Evolutionary conservation across 2,113 vertebrate species (phyloP).

Genomic region (Planiliza haematocheilus): DNA sequence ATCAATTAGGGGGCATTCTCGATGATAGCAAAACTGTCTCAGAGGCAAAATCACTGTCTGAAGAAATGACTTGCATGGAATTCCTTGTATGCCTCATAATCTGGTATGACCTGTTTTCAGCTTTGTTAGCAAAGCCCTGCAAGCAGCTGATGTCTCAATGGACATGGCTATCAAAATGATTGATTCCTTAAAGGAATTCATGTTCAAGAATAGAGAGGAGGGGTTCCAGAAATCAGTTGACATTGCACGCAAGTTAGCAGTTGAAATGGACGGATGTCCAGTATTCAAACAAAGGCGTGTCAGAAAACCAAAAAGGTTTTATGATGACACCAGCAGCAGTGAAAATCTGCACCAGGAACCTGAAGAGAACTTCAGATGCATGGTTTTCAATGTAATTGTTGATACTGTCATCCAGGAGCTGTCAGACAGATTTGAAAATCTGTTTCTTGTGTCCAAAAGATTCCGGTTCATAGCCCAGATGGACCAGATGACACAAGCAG

Average conservation of each 20-base stretch:
- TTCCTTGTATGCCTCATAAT: conserved; percentile 4
- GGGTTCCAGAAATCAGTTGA: conserved; percentile 10
- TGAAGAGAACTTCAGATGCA: background rate
- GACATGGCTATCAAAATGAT: background rate
- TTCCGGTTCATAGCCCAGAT: background rate
- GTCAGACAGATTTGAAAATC: background rate
- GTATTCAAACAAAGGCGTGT: background rate
- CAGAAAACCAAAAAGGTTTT: background rate
- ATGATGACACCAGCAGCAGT: background rate
- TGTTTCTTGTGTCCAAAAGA: background rate
- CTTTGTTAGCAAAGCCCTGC: conserved; percentile 11
- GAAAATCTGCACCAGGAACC: background rate
- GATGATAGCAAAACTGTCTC: conserved; percentile 14
- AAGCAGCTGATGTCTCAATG: conserved; percentile 10
- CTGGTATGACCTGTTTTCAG: conserved; percentile 7
- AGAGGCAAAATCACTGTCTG: too few relatives aligned
- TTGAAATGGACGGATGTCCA: conserved; percentile 4
- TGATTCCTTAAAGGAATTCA: background rate
- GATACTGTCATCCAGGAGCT: background rate
- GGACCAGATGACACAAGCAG: too few relatives aligned
- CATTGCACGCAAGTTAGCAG: background rate
- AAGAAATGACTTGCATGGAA: background rate
- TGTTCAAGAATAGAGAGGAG: background rate
- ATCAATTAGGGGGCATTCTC: conserved; percentile 3
- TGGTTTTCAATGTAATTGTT: conserved; percentile 18